Evolutionary conservation across 2,888 invertebrate species (phyloP), one percentile per base, ranked within the genome.

Genomic region (Nematopogon swammerdamellus): DNA sequence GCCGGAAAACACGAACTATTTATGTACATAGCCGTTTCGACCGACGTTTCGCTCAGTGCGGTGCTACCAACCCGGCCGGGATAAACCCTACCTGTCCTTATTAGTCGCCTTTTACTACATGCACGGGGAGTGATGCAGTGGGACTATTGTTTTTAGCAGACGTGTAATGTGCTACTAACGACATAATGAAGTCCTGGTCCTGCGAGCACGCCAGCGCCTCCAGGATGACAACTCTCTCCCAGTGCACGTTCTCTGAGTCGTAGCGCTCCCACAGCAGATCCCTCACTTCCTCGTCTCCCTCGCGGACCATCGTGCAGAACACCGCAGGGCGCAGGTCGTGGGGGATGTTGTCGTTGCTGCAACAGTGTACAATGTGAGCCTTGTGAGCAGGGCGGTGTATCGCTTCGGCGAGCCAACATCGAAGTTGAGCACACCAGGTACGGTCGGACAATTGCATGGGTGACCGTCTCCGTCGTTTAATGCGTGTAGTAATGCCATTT

Each of bases 231-330:
- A 85, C 81, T 54, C 88, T 86, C 62, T 93, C 92, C 2, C 88
- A 86, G n/a, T 86, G 87, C 0, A 87, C 86, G 46, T 85, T 83
- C 5, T 87, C 83, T 1, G 81, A 72, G 20, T 81, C 65, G 57
- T 89, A 85, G 20, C 85, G 76, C 2, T 82, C 68, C 76, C 86
- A 84, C 5, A 88, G 80, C 54, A 90, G 91, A 19, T 86, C 74
- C 83, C 90, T 90, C 54, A 87, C 88, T 1, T 79, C 75, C 72
- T 44, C 74, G 56, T 85, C 87, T 0, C 91, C 92, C 53, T 85
- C 82, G 17, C 82, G 77, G 1, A 91, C 83, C 50, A 88, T 91
- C 0, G 87, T 85, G 61, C 92, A 92, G 64, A 89, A 92, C 1
- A 92, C 88, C 1, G 87, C 85, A 2, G 79, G 68, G 51, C 85